Base-by-base conservation (phyloP, 2,888 invertebrate species). In the Troides oblongomaculatus region DNA sequence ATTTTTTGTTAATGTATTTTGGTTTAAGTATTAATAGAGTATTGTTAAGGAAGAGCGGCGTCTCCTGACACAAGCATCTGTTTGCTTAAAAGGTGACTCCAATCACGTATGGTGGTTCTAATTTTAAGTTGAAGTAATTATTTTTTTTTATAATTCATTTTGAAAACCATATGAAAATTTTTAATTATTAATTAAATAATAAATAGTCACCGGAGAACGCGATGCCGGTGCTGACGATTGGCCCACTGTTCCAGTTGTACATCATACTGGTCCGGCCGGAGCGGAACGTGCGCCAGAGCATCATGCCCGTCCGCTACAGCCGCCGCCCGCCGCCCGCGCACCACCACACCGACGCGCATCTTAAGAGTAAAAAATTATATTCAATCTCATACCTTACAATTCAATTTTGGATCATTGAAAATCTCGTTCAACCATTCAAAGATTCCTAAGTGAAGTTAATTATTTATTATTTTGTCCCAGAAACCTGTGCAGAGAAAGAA, bases 251-350 rank as follows among this genome's bases (percentile, higher is more conserved):
- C 8, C 79, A 90, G 89, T 74, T 90, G 78, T 89, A 90, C 75
- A 89, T 90, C 73, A 90, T 90, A 58, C 71, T 89, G 68, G 79
- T 85, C 50, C 84, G 86, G 0, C 90, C 90, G 72, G 89, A 90
- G 77, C 87, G 90, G 70, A 89, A 90, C 79, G 88, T 89, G 72
- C 88, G 89, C 66, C 87, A 83, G 4, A 82, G 81, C 71, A 77
- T 89, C 72, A 84, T 86, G 88, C 82, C 88, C 60, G 73, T 80
- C 53, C 81, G 81, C 53, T 87, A 88, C 87, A 53, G 53, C 18
- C 53, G 53, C 53, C 53, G 53, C 53, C 53, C 82, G 89, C 53
- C 53, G 8, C 39, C 39, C 53, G 53, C 53, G 18, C 53, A 53
- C 18, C 18, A 0, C 53, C 53, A 12, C 17, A 0, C 17, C 17